Base-by-base conservation (phyloP, 2,888 invertebrate genomes). In the Plagodis dolabraria region DNA sequence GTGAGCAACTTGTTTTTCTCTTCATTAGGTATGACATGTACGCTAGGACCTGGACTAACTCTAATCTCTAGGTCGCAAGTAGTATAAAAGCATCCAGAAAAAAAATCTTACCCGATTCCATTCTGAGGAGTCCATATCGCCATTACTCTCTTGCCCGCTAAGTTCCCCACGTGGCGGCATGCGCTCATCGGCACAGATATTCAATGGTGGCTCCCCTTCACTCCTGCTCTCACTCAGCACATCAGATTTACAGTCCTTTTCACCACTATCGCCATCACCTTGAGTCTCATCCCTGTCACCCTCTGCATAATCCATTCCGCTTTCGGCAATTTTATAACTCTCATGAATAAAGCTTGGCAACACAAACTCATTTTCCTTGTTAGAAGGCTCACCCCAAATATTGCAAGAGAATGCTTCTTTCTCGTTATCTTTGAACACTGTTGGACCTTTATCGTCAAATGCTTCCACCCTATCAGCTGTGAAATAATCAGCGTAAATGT, bases 121-220 rank as follows among this genome's bases (percentile, higher is more conserved):
- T 40, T 40, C 40, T 2, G 96, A 95, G 11, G 95, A 94, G 71
- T 97, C 97, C 79, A 96, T 96, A 70, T 96, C 96, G 9, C 96
- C 97, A 77, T 96, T 96, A 86, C 97, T 97, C 80, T 97, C 97
- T 81, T 97, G 97, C 11, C 97, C 97, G 10, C 97, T 97, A 45
- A 97, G 93, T 86, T 97, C 97, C 0, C 97, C 97, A 64, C 96
- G 94, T 0, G 97, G 96, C 42, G 97, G 97, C 97, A 97, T 97
- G 68, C 95, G 95, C 83, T 97, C 97, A 77, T 97, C 97, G 0
- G 97, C 95, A 71, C 96, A 94, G 74, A 97, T 97, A 79, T 97
- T 96, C 48, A 97, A 76, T 36, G 87, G 81, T 22, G 84, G 79
- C 60, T 85, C 89, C 6, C 82, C 76, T 34, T 85, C 85, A 62